Evolutionary conservation across 2,797 vertebrate species (phyloP), one percentile per base, ranked within the genome.

Genomic region (Syncerus caffer): DNA sequence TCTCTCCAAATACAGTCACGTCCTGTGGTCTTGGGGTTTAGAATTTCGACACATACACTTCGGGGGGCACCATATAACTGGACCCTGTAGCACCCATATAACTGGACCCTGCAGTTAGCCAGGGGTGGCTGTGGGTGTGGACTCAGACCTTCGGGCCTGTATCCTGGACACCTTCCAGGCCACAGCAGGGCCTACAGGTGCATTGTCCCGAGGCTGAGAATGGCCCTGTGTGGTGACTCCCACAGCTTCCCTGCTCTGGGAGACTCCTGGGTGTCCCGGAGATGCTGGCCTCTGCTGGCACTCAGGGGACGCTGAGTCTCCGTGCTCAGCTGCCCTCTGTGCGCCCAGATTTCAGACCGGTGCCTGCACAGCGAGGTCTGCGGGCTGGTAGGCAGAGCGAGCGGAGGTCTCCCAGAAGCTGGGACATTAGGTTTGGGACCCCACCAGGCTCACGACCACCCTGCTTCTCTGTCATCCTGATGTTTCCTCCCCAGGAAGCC

Each of bases 191-290:
- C 3, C 0, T 3, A 0, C 17, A 16, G 31, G 10, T 0, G 1
- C 21, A 15, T 10, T 0, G 34, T 31, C 16, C 57, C 0, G 19
- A 62, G 47, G 38, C 64, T 2, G 6, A 62, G 16, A 12, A 15
- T 2, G 51, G 16, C 58, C 71, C 71, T 0, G 0, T 0, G 0
- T 15, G 19, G 13, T 16, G 47, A 17, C 6, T 55, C 15, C 19
- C 13, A 13, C 1, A 6, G 25, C 7, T 2, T 0, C 6, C 1
- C 15, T n/a, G 27, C 45, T 10, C 31, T 25, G 5, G 7, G 31
- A 38, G 10, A 25, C 58, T 17, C 13, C 78, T 7, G 15, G 57
- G 7, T 1, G 7, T 19, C 62, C 45, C 4, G 0, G 55, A 15
- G 29, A 25, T 2, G 29, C 29, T 0, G 55, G 25, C 19, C 19